phyloP scores from a whole-genome alignment of 2,113 vertebrate species.

The Rhynchopsitta pachyrhyncha region DNA sequence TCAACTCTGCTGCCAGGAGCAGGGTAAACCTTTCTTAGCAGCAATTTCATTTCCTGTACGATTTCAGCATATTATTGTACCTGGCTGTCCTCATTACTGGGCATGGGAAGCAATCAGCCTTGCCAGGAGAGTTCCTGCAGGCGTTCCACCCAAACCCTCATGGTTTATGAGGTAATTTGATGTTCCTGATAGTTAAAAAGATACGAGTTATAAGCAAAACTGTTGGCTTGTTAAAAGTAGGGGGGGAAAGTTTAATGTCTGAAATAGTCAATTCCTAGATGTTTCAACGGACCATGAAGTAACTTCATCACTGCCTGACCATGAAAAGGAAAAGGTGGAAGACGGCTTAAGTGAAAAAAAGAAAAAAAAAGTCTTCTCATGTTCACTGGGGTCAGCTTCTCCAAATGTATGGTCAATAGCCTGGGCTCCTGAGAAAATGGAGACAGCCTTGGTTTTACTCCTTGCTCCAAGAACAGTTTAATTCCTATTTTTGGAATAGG shows the following conservation, averaged over 20 bases:
- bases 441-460: neutral
- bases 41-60: neutral
- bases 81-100: neutral
- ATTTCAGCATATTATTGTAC: neutral
- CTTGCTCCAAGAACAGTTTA: neutral
- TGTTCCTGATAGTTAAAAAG: neutral
- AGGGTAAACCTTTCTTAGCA: neutral
- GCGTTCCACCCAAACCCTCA: rapidly evolving
- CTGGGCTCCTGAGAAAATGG: neutral
- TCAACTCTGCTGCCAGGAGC: neutral
- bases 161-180: neutral
- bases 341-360: neutral
- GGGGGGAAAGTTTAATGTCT: neutral
- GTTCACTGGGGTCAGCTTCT: neutral
- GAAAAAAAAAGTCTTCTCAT: rapidly evolving
- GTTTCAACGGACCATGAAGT: neutral
- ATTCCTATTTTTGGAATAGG: neutral
- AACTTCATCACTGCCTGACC: neutral
- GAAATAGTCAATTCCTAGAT: neutral
- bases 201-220: neutral
- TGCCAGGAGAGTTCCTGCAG: neutral
- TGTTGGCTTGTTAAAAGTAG: neutral
- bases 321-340: neutral
- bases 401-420: neutral
- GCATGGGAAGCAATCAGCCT: neutral